Evolutionary conservation across 2,113 vertebrate species (phyloP).

Genomic region (Pygathrix nemaeus): DNA sequence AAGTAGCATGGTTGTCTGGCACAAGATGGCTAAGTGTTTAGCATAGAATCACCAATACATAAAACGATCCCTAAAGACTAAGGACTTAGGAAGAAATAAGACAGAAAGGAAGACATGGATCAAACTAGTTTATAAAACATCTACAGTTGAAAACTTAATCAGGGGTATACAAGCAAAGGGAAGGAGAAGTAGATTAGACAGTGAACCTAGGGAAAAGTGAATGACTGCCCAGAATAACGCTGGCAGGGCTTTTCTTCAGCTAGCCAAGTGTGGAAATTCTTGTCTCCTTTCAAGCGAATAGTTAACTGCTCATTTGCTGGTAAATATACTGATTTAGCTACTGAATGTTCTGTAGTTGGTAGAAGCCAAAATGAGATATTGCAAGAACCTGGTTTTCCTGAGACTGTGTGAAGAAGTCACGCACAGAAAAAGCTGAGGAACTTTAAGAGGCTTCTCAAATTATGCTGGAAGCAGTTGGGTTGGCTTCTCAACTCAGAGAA

Average conservation of each 20-base stretch:
- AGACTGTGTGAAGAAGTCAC: not conserved
- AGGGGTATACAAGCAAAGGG: not conserved
- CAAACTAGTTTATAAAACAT: not conserved
- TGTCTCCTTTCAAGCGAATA: not conserved
- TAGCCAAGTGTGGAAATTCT: not conserved
- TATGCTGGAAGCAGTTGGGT: not conserved
- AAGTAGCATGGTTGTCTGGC: not conserved
- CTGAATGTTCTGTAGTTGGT: not conserved
- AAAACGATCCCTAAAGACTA: not conserved
- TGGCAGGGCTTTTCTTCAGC: not conserved
- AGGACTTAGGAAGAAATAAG: not conserved
- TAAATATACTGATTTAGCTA: not conserved
- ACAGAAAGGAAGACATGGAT: not conserved
- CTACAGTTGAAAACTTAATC: not conserved
- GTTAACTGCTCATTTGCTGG: not conserved
- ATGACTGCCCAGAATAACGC: not conserved
- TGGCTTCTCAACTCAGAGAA: not conserved
- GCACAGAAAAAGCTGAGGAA: not conserved
- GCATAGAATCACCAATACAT: not conserved
- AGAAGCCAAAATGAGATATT: not conserved
- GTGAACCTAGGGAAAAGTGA: not conserved
- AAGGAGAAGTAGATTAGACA: not conserved
- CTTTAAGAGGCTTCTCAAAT: conserved; percentile 20
- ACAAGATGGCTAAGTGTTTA: not conserved
- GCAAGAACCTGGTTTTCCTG: not conserved